Conservation (phyloP, 2,797 vertebrate species). For the Phrynocephalus guinanensis region DNA sequence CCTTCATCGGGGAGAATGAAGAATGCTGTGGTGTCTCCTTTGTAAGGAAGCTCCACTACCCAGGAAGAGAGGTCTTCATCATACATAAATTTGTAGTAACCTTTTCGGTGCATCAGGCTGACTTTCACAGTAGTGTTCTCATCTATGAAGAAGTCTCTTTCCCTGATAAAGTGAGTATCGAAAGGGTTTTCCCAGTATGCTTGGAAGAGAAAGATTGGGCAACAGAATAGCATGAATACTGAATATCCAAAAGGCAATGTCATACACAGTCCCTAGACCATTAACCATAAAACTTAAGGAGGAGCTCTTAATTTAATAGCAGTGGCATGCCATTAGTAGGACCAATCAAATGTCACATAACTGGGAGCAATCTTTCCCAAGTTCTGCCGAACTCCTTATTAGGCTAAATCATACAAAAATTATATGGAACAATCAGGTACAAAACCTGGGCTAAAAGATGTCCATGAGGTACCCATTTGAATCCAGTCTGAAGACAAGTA, state of each 20-base stretch:
- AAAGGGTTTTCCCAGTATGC: slow-evolving; percentile 87
- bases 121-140: slow-evolving; percentile 72
- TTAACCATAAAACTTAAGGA: neutral
- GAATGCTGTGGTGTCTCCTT: slow-evolving; percentile 83
- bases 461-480: neutral
- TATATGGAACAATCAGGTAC: no score
- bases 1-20: slow-evolving; percentile 84
- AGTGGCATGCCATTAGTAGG: neutral
- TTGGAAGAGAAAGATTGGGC: slow-evolving; percentile 48
- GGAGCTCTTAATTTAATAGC: neutral
- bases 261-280: neutral
- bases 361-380: neutral
- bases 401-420: no score
- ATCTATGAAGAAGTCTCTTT: slow-evolving; percentile 77
- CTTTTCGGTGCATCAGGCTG: slow-evolving; percentile 82
- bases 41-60: slow-evolving; percentile 83
- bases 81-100: slow-evolving; percentile 25
- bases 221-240: neutral
- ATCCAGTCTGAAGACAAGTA: no score
- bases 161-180: slow-evolving; percentile 68
- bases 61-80: slow-evolving; percentile 76
- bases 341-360: neutral
- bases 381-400: no score
- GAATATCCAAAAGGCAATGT: neutral
- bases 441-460: neutral